Evolutionary conservation across 1,140 invertebrate species (phyloP).

Genomic region (Platyura marginata): DNA sequence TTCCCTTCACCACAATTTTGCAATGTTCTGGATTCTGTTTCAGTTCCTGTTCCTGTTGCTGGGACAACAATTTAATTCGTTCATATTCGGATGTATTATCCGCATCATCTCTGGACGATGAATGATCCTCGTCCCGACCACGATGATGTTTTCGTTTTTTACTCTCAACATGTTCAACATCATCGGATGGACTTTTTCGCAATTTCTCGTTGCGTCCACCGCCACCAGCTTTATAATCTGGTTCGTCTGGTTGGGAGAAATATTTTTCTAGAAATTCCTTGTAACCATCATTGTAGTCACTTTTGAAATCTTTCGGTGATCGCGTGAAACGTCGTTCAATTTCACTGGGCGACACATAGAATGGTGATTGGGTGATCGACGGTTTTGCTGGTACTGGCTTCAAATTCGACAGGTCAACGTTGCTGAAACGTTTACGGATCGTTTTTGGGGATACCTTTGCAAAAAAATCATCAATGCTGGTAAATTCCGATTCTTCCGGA

Average conservation of each 20-base stretch:
- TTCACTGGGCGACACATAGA: not conserved
- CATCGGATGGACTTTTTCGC: not conserved
- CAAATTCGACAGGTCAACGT: not conserved
- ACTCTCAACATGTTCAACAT: not conserved
- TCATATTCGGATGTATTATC: not conserved
- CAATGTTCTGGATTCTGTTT: constrained; percentile 39
- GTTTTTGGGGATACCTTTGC: not conserved
- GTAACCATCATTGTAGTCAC: not conserved
- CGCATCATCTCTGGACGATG: too few relatives aligned
- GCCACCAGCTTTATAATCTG: not conserved
- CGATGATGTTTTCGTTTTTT: not conserved
- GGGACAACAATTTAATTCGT: constrained; percentile 16
- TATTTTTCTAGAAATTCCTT: not conserved
- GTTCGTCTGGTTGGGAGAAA: not conserved
- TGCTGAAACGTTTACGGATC: not conserved
- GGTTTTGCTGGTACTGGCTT: not conserved
- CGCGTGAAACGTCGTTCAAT: not conserved
- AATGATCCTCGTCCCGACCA: too few relatives aligned
- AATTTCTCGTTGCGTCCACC: not conserved
- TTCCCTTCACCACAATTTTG: constrained; percentile 36
- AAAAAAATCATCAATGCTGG: not conserved
- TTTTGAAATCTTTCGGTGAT: not conserved
- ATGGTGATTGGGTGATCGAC: not conserved
- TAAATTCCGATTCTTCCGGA: not conserved
- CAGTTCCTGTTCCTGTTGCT: constrained; percentile 32